phyloP scores from a whole-genome alignment of 2,888 invertebrate species.

The Elysia crispata region DNA sequence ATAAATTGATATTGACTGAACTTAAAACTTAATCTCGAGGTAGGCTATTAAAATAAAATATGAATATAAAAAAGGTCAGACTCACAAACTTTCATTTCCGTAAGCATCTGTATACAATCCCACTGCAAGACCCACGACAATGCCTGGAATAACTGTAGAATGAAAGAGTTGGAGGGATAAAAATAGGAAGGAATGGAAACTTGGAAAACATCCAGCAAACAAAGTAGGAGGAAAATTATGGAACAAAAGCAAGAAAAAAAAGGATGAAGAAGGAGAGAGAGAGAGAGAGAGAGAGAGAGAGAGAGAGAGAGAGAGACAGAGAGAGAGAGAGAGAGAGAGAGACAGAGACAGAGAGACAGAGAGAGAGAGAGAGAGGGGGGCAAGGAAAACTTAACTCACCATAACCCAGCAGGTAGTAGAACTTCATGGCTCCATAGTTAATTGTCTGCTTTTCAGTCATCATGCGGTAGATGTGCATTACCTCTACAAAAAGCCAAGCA shows the following conservation, averaged over 20 bases:
- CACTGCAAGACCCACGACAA: constrained; percentile 92
- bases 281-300: neutral
- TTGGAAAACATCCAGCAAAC: no score
- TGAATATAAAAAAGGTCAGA: constrained; percentile 61
- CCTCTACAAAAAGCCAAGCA: constrained; percentile 94
- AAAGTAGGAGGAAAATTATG: no score
- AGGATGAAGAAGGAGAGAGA: no score
- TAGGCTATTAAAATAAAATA: neutral
- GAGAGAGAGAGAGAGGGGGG: neutral
- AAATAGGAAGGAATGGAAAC: no score
- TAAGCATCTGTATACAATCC: constrained; percentile 96
- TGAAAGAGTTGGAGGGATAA: no score
- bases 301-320: no score
- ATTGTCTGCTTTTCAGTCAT: constrained; percentile 96
- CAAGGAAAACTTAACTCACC: constrained; percentile 80
- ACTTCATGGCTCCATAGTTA: constrained; percentile 94
- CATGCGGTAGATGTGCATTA: constrained; percentile 94
- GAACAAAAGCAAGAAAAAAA: no score
- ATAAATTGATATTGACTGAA: no score
- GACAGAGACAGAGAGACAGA: no score
- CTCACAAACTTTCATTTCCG: constrained; percentile 95
- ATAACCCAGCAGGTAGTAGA: constrained; percentile 94
- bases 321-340: constrained; percentile 2
- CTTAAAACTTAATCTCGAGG: neutral
- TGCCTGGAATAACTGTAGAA: constrained; percentile 83